Percentiles rank a stretch among this genome's conserved stretches.
Evolutionary conservation across 2,888 invertebrate genomes (phyloP).

Genomic region (Phania funesta): DNA sequence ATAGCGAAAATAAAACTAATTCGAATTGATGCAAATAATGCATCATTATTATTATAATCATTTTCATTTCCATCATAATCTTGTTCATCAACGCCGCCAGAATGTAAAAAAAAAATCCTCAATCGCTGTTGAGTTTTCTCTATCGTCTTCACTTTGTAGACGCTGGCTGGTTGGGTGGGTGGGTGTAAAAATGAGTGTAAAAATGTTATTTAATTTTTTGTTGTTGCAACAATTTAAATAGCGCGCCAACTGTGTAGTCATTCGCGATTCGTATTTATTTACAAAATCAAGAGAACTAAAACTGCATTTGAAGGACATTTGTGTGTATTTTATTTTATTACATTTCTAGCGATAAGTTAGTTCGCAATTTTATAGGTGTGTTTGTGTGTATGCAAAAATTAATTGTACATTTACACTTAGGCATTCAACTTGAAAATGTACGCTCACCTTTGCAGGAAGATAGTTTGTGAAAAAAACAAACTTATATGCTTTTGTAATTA

Average conservation of each 20-base stretch:
- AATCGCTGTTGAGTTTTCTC: not conserved
- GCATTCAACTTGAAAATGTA: constrained; percentile 64
- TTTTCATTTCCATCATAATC: constrained; percentile 16
- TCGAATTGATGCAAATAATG: constrained; percentile 67
- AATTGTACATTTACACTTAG: constrained; percentile 31
- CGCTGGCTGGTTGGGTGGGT: not conserved
- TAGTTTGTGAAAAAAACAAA: not conserved
- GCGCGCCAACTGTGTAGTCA: constrained; percentile 9
- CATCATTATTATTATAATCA: constrained; percentile 49
- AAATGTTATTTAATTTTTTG: not conserved
- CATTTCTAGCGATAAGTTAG: constrained; percentile 30
- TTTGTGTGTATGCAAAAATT: not conserved
- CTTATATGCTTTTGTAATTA: too few relatives aligned
- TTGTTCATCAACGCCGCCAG: not conserved
- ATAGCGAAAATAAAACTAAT: constrained; percentile 46
- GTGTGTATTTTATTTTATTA: not conserved
- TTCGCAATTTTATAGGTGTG: not conserved
- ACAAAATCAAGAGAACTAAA: not conserved
- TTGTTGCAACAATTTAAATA: not conserved
- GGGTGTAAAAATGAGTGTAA: not conserved
- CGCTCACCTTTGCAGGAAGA: constrained; percentile 61
- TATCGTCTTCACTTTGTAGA: not conserved
- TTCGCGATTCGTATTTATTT: not conserved
- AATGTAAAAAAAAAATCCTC: too few relatives aligned
- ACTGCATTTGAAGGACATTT: constrained; percentile 54